phyloP scores from a whole-genome alignment of 2,797 vertebrate species.

The Acropternis orthonyx region DNA sequence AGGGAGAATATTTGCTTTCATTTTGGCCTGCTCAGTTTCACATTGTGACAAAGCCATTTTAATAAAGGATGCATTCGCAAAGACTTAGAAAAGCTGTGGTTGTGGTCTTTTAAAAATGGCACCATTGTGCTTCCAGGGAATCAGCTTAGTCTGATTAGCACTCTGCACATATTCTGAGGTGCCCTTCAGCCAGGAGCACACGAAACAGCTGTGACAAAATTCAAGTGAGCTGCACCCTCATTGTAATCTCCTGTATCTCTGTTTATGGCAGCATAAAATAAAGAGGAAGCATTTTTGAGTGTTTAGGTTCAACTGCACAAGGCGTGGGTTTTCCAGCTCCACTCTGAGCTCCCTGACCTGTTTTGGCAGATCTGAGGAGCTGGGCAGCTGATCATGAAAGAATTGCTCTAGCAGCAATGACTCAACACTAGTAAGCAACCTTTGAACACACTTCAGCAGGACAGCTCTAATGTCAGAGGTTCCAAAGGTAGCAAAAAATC shows the following conservation, averaged over 20 bases:
- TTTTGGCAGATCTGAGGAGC: neutral
- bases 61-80: neutral
- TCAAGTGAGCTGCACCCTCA: neutral
- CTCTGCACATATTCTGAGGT: neutral
- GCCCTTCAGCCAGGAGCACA: neutral
- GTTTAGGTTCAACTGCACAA: neutral
- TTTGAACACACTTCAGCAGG: neutral
- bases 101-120: neutral
- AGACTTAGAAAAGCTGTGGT: neutral
- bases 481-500: neutral
- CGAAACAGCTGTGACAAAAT: neutral
- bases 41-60: constrained; percentile 28
- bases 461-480: neutral
- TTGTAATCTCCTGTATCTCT: neutral
- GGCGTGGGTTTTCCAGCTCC: neutral
- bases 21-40: constrained; percentile 1
- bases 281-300: neutral
- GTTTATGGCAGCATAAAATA: neutral
- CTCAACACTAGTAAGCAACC: neutral
- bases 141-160: neutral
- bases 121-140: neutral
- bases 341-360: neutral
- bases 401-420: neutral
- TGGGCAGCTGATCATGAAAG: neutral
- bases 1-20: constrained; percentile 33